Evolutionary conservation across 2,113 vertebrate species (phyloP).

Genomic region (Caretta caretta): DNA sequence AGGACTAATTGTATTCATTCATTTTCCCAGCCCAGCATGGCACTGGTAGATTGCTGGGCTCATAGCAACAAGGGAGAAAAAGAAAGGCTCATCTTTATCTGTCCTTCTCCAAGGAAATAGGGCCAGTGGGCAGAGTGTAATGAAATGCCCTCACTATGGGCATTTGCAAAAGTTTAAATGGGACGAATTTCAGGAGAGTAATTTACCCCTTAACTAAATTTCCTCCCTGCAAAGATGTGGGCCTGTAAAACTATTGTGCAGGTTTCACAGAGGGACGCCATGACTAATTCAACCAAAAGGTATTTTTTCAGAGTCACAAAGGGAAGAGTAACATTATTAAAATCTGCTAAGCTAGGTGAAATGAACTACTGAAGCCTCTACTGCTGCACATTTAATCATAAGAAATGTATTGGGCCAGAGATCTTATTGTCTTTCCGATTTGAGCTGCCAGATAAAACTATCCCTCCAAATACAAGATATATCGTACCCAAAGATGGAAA

Average conservation of each 20-base stretch:
- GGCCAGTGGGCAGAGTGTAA: conserved; percentile 53
- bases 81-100: conserved; percentile 74
- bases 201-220: conserved; percentile 73
- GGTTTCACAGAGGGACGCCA: conserved; percentile 35
- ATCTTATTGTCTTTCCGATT: conserved; percentile 20
- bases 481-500: not conserved
- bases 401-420: conserved; percentile 44
- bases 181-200: conserved; percentile 71
- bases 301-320: conserved; percentile 27
- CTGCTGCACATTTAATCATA: conserved; percentile 57
- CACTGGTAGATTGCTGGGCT: conserved; percentile 74
- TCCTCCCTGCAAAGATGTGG: conserved; percentile 68
- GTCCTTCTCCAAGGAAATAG: conserved; percentile 62
- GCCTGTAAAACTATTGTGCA: conserved; percentile 41
- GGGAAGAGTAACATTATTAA: conserved; percentile 53
- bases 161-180: conserved; percentile 68
- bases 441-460: conserved; percentile 45
- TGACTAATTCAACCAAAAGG: conserved; percentile 22
- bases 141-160: conserved; percentile 43
- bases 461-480: conserved; percentile 23
- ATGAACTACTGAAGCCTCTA: conserved; percentile 49
- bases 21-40: conserved; percentile 83
- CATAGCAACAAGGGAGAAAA: conserved; percentile 71
- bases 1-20: conserved; percentile 88
- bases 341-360: conserved; percentile 53